Percentiles rank a stretch among this genome's conserved stretches.
Conservation (phyloP, 2,113 vertebrate genomes). For the Stercorarius parasiticus region DNA sequence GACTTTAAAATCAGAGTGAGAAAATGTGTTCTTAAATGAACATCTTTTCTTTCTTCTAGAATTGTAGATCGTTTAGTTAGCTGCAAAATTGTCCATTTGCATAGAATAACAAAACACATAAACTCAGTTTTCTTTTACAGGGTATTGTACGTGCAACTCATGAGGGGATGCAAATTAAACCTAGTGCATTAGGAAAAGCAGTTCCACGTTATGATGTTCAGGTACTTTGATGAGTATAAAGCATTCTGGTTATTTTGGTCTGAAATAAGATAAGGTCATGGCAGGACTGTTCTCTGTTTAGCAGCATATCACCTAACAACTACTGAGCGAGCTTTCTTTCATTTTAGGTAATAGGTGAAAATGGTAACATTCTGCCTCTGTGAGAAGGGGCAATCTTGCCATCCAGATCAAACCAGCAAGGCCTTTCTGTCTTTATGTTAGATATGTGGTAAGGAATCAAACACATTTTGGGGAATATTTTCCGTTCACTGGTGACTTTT, state of each 20-base stretch:
- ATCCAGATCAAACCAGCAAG: constrained; percentile 64
- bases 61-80: not conserved
- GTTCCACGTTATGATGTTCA: constrained; percentile 57
- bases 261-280: not conserved
- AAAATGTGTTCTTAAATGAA: not conserved
- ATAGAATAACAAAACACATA: not conserved
- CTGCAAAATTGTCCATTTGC: not conserved
- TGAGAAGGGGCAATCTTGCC: constrained; percentile 64
- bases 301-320: not conserved
- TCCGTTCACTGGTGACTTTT: not conserved
- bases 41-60: not conserved
- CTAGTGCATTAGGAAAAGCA: constrained; percentile 70
- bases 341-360: constrained; percentile 65
- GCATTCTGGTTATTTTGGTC: not conserved
- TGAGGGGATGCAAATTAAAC: constrained; percentile 69
- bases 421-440: constrained; percentile 61
- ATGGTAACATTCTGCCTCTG: constrained; percentile 15
- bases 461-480: not conserved
- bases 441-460: constrained; percentile 50
- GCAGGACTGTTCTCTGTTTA: not conserved
- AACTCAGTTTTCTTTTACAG: not conserved
- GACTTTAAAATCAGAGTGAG: not conserved
- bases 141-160: constrained; percentile 41
- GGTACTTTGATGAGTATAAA: constrained; percentile 1
- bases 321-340: not conserved